Evolutionary conservation across 2,888 invertebrate genomes (phyloP), one percentile per base, ranked within the genome.

Genomic region (Lathronympha strigana): DNA sequence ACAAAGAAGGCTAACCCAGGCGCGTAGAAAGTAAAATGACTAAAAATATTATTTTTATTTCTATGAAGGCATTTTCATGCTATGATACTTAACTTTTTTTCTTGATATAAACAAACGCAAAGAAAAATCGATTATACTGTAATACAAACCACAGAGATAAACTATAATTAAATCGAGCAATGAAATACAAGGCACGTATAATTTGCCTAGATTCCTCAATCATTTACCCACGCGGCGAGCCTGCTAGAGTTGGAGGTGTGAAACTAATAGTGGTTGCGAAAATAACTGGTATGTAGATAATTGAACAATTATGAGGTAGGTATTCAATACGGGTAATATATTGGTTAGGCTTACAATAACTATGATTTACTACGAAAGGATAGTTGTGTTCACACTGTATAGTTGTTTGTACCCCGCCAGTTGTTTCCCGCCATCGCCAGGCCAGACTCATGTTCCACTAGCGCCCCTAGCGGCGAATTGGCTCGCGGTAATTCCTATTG

Each of bases 281-380:
- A 54, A 54, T 54, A 38, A 23, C 54, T 17, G 54, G 33, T 23
- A 36, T 36, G 36, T 53, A 15, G 36, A 38, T 54, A 38, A 38
- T 54, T 54, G 25, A n/a, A 54, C 38, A 54, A 54, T 23, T 54
- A 54, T 15, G 38, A 25, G 15, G 15, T 54, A 25, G 15, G 15
- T 54, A 54, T 38, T 38, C 38, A 15, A 53, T n/a, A 23, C 9
- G 21, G 5, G 13, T 38, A 15, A 23, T 23, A 1, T 17, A 15
- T 15, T 31, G 28, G 9, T 43, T 21, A 43, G 19, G 21, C 13
- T 19, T 13, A 43, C 21, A 43, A 33, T n/a, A n/a, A n/a, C n/a
- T n/a, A 33, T 33, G 11, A 33, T 33, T 11, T 6, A 43, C 11
- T 19, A 13, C 13, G 43, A 19, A 11, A 43, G 13, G 21, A 19